Conservation (phyloP, 2,797 vertebrate genomes). For the Cyclura pinguis region DNA sequence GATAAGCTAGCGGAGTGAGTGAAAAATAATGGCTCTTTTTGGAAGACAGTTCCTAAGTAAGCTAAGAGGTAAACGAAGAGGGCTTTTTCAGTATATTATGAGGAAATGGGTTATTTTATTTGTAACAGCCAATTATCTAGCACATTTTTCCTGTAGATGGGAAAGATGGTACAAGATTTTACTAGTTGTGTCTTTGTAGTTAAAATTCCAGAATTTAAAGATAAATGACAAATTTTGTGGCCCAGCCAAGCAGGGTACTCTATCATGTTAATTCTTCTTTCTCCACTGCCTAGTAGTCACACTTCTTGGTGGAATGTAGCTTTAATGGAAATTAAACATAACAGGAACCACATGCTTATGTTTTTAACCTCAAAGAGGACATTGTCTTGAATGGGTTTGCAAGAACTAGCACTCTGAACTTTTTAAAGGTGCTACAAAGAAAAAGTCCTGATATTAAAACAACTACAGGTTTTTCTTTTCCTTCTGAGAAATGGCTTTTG, state of each 20-base stretch:
- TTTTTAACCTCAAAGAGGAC: slow-evolving; percentile 17
- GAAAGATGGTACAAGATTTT: slow-evolving; percentile 7
- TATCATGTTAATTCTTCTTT: not conserved
- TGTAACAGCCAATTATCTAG: slow-evolving; percentile 47
- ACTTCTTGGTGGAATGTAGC: not conserved
- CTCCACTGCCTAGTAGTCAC: slow-evolving; percentile 8
- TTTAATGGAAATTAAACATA: not conserved
- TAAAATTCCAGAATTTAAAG: slow-evolving; percentile 46
- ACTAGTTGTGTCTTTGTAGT: slow-evolving; percentile 26
- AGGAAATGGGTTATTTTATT: slow-evolving; percentile 7
- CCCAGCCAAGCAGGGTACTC: not conserved
- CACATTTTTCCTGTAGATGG: slow-evolving; percentile 20
- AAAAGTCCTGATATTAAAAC: not conserved
- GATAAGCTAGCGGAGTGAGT: slow-evolving; percentile 16
- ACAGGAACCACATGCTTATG: not conserved
- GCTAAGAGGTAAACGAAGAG: slow-evolving; percentile 37
- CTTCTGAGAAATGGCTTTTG: not conserved
- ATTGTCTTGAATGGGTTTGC: slow-evolving; percentile 16
- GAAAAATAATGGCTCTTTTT: slow-evolving; percentile 44
- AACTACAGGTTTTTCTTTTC: not conserved
- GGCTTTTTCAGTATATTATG: slow-evolving; percentile 20
- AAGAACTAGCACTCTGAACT: not conserved
- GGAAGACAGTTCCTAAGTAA: slow-evolving; percentile 43
- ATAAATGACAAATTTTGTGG: not conserved
- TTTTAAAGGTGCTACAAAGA: not conserved